A percentile compares a stretch with the other conserved stretches of the same genome.
Conservation (phyloP, 1,140 invertebrate species). For the Bombus consobrinus region DNA sequence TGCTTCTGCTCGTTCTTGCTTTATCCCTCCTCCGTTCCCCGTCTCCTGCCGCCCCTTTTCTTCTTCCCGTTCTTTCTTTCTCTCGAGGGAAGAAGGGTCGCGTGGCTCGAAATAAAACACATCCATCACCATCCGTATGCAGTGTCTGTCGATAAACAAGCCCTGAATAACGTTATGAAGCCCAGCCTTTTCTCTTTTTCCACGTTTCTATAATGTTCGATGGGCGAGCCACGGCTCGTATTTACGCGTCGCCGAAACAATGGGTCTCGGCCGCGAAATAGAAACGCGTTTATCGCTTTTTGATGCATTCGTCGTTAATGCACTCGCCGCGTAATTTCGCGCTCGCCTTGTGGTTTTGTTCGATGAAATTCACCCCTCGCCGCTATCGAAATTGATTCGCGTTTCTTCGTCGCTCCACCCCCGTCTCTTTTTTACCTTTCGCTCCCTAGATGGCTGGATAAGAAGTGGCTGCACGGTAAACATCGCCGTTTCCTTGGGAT, state of each 20-base stretch:
- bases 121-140: conserved; percentile 66
- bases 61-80: not conserved
- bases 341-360: not conserved
- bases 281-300: conserved; percentile 40
- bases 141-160: conserved; percentile 67
- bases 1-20: conserved; percentile 18
- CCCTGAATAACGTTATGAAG: conserved; percentile 55
- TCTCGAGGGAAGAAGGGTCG: conserved; percentile 34
- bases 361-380: not conserved
- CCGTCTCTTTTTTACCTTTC: not conserved
- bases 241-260: not conserved
- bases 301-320: conserved; percentile 16
- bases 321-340: not conserved
- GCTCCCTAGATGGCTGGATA: not conserved
- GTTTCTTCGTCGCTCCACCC: not conserved
- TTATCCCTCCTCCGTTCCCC: conserved; percentile 7
- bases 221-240: not conserved
- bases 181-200: conserved; percentile 22
- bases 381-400: conserved; percentile 3
- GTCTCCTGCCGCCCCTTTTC: not conserved
- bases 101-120: conserved; percentile 63
- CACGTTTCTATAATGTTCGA: conserved; percentile 12
- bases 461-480: not conserved
- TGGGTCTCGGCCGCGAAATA: not conserved
- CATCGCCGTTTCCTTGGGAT: not conserved